Percentiles rank a stretch among this genome's conserved stretches.
These are phyloP conservation scores for Nephrotoma guestfalica DNA, from an alignment of 2,888 invertebrate species.

Conservation along the genomic window DNA sequence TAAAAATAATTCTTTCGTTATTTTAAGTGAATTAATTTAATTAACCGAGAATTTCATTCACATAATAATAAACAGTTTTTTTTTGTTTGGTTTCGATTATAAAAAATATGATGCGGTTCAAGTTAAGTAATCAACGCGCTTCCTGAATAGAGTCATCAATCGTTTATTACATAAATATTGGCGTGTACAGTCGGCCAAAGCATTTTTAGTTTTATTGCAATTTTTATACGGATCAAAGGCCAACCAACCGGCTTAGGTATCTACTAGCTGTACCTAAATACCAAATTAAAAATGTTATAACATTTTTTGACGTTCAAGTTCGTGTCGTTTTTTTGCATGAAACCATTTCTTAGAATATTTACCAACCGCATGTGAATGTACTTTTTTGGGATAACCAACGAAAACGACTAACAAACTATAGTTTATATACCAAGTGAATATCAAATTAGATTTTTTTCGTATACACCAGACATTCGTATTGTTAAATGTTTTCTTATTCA, in stretches of 20 bases:
- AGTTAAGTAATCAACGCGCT: neutral
- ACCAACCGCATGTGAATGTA: neutral
- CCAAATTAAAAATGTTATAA: neutral
- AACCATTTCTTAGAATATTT: neutral
- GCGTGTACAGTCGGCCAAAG: neutral
- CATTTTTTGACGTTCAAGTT: neutral
- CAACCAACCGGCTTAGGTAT: neutral
- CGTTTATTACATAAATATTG: neutral
- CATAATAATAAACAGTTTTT: neutral
- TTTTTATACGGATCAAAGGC: neutral
- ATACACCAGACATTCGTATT: neutral
- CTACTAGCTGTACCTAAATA: neutral
- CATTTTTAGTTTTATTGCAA: neutral
- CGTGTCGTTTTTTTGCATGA: neutral
- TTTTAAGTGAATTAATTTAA: neutral
- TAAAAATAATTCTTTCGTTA: neutral
- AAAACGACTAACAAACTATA: neutral
- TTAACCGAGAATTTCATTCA: neutral
- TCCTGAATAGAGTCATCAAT: neutral
- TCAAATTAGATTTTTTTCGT: neutral
- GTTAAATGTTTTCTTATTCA: neutral
- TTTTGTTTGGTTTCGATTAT: neutral
- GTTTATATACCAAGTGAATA: neutral
- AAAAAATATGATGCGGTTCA: too few relatives aligned
- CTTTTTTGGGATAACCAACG: neutral